Percentiles rank a stretch among this genome's conserved stretches.
phyloP scores from a whole-genome alignment of 2,888 invertebrate species.

The Nowickia ferox region DNA sequence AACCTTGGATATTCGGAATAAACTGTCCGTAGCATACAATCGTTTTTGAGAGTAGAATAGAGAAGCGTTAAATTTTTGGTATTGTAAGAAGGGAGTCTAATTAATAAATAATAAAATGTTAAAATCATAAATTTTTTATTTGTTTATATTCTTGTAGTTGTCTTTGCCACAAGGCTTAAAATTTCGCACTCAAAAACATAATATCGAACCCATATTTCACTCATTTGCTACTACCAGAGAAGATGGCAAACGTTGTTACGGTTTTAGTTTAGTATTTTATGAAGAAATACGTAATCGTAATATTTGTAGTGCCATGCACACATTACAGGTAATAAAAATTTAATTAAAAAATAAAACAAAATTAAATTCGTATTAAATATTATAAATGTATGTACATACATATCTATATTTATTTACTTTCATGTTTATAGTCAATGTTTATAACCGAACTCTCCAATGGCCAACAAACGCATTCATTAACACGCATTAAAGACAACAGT shows the following conservation, averaged over 20 bases:
- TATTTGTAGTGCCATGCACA: constrained; percentile 98
- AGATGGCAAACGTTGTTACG: constrained; percentile 97
- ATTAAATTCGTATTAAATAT: not conserved
- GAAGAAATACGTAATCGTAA: constrained; percentile 97
- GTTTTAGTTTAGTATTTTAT: constrained; percentile 97
- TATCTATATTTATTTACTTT: not conserved
- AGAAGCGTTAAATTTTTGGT: no score
- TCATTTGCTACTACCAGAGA: constrained; percentile 98
- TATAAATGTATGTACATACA: not conserved
- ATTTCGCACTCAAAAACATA: constrained; percentile 97
- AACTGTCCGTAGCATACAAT: no score
- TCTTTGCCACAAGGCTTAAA: constrained; percentile 97
- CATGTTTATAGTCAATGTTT: constrained; percentile 89
- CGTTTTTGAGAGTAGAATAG: no score
- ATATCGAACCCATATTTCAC: constrained; percentile 94
- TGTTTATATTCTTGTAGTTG: constrained; percentile 85
- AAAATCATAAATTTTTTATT: not conserved
- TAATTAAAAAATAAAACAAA: not conserved
- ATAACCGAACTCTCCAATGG: constrained; percentile 94
- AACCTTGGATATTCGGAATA: no score
- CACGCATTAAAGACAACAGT: constrained; percentile 86
- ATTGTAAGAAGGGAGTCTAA: no score
- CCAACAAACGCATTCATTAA: constrained; percentile 87
- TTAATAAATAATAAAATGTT: no score
- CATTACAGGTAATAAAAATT: constrained; percentile 88